Conservation (phyloP, 2,888 invertebrate genomes). For the Mystacides longicornis region DNA sequence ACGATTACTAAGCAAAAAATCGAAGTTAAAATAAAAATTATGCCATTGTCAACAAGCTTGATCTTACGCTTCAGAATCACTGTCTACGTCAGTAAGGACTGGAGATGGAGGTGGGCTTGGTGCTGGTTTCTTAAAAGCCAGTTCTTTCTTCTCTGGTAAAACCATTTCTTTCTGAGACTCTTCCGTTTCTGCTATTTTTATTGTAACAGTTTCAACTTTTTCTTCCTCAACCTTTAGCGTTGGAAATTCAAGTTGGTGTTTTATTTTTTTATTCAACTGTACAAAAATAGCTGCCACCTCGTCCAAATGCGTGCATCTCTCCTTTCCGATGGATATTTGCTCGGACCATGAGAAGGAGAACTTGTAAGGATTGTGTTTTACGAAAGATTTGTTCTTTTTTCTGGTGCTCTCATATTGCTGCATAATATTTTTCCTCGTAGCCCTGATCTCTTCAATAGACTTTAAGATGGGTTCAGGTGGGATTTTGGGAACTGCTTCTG, state of each 20-base stretch:
- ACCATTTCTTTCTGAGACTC: not conserved
- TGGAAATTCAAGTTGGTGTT: slow-evolving; percentile 28
- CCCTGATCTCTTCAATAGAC: slow-evolving; percentile 39
- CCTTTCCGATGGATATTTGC: slow-evolving; percentile 46
- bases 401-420: slow-evolving; percentile 36
- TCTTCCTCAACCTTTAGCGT: not conserved
- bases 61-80: not conserved
- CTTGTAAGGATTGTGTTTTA: slow-evolving; percentile 43
- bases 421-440: slow-evolving; percentile 37
- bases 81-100: not conserved
- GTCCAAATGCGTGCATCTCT: slow-evolving; percentile 43
- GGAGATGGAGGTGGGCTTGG: not conserved
- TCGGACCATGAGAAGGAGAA: slow-evolving; percentile 51
- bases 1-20: too few relatives aligned
- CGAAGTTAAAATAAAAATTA: too few relatives aligned
- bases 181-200: not conserved
- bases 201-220: slow-evolving; percentile 21
- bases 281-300: slow-evolving; percentile 36
- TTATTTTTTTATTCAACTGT: slow-evolving; percentile 36
- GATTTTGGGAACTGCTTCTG: slow-evolving; percentile 49
- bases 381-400: slow-evolving; percentile 34
- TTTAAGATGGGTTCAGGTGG: slow-evolving; percentile 40
- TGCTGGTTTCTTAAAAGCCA: not conserved
- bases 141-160: not conserved
- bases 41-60: too few relatives aligned